Conservation (phyloP, 2,113 vertebrate genomes). For the Sinocyclocheilus grahami region DNA sequence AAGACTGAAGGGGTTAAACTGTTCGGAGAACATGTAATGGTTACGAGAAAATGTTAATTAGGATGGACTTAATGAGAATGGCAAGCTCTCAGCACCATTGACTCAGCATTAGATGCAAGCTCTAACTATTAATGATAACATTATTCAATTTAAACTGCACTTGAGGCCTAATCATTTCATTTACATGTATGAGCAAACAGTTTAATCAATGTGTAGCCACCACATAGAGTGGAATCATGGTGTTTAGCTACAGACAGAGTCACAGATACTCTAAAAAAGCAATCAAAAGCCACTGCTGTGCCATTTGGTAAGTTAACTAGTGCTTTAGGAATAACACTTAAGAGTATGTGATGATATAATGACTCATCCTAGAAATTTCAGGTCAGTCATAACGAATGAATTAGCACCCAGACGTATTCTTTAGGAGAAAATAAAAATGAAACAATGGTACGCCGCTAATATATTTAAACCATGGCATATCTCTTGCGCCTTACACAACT, state of each 20-base stretch:
- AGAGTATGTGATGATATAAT: background rate
- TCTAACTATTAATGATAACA: slow-evolving; percentile 46
- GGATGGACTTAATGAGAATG: slow-evolving; percentile 39
- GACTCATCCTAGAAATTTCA: slow-evolving; percentile 20
- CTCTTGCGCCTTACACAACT: slow-evolving; percentile 64
- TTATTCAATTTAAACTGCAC: slow-evolving; percentile 48
- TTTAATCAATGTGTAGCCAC: slow-evolving; percentile 24
- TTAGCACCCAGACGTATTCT: slow-evolving; percentile 19
- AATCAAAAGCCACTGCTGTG: background rate
- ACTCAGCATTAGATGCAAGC: slow-evolving; percentile 36
- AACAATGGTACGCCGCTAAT: slow-evolving; percentile 26
- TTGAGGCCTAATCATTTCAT: slow-evolving; percentile 45
- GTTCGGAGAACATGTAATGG: background rate
- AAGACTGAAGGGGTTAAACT: slow-evolving; percentile 17
- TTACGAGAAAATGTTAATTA: slow-evolving; percentile 29
- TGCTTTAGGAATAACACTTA: slow-evolving; percentile 5
- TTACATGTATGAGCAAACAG: slow-evolving; percentile 41
- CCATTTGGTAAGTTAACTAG: background rate
- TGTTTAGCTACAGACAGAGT: slow-evolving; percentile 15
- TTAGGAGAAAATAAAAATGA: slow-evolving; percentile 35
- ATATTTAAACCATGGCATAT: slow-evolving; percentile 63
- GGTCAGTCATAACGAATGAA: slow-evolving; percentile 15
- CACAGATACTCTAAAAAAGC: background rate
- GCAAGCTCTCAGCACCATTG: slow-evolving; percentile 36
- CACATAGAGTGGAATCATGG: slow-evolving; percentile 14